A percentile compares a stretch with the other conserved stretches of the same genome.
These are phyloP conservation scores for Pseudorasbora parva DNA, from an alignment of 2,113 vertebrate genomes.

Conservation along the genomic window DNA sequence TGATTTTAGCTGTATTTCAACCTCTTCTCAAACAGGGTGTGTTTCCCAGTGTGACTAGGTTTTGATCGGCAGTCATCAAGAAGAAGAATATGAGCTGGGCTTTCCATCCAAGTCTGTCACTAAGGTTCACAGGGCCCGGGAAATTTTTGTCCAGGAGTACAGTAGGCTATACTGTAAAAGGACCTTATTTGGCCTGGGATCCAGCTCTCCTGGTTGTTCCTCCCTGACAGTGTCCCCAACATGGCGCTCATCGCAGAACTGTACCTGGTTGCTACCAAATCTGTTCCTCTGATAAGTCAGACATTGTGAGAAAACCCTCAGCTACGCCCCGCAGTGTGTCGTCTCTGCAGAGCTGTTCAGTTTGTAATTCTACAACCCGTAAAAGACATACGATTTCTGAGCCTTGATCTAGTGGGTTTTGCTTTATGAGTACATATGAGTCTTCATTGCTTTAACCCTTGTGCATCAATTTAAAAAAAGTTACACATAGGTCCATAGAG, in stretches of 20 bases:
- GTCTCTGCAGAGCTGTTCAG: slow-evolving; percentile 63
- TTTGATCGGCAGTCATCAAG: slow-evolving; percentile 72
- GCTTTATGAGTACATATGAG: not conserved
- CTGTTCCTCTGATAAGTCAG: slow-evolving; percentile 67
- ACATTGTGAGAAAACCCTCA: slow-evolving; percentile 72
- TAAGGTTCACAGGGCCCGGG: not conserved
- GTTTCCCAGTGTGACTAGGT: slow-evolving; percentile 60
- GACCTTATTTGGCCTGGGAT: not conserved
- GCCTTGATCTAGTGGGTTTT: not conserved
- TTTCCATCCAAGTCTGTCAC: slow-evolving; percentile 56
- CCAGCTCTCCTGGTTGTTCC: not conserved
- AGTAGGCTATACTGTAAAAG: not conserved
- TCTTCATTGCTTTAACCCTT: too few relatives aligned
- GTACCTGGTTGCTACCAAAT: slow-evolving; percentile 70
- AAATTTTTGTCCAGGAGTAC: not conserved
- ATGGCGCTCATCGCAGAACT: slow-evolving; percentile 72
- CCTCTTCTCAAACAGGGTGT: not conserved
- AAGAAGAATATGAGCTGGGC: slow-evolving; percentile 77
- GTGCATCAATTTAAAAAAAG: too few relatives aligned
- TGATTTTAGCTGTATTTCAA: slow-evolving; percentile 14
- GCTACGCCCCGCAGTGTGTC: slow-evolving; percentile 72
- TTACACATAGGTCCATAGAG: too few relatives aligned
- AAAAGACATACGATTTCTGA: not conserved
- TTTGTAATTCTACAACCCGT: slow-evolving; percentile 34
- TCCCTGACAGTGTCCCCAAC: slow-evolving; percentile 42